phyloP scores from a whole-genome alignment of 2,888 invertebrate genomes.

The Melieria crassipennis region DNA sequence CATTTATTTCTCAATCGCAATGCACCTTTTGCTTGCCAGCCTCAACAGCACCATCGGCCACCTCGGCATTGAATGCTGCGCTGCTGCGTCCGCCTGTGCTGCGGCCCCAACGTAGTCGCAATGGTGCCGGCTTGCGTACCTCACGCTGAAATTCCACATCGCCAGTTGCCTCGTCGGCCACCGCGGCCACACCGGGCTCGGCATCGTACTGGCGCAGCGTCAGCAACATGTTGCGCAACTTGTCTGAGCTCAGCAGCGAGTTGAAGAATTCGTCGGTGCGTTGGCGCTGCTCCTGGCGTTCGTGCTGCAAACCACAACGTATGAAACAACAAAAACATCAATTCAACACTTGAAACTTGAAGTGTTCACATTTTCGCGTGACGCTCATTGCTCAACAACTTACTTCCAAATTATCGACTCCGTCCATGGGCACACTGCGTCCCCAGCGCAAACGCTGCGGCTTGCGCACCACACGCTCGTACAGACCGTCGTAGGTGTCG shows the following conservation, averaged over 20 bases:
- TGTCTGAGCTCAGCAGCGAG: constrained; percentile 48
- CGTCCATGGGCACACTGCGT: constrained; percentile 48
- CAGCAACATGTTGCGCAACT: constrained; percentile 52
- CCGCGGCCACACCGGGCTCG: constrained; percentile 32
- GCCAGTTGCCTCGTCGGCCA: constrained; percentile 35
- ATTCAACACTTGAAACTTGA: not conserved
- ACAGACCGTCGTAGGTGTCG: constrained; percentile 39
- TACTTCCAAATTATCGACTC: constrained; percentile 42
- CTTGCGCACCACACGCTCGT: constrained; percentile 53
- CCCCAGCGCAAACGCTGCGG: constrained; percentile 58
- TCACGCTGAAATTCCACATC: constrained; percentile 56
- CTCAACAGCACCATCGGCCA: not conserved
- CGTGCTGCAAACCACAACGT: constrained; percentile 24
- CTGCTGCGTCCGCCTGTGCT: constrained; percentile 52
- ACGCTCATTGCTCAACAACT: constrained; percentile 8
- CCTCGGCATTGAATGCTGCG: no score
- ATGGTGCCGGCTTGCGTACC: constrained; percentile 58
- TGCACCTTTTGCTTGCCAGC: constrained; percentile 28
- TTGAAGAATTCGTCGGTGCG: constrained; percentile 44
- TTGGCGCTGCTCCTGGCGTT: constrained; percentile 38
- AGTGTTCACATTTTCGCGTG: not conserved
- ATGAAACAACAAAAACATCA: not conserved
- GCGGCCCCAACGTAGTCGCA: constrained; percentile 64
- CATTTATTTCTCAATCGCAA: not conserved
- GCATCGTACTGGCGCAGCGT: constrained; percentile 50